These are phyloP conservation scores for Charadrius vociferus DNA, from an alignment of 2,113 vertebrate species.

Conservation along the genomic window DNA sequence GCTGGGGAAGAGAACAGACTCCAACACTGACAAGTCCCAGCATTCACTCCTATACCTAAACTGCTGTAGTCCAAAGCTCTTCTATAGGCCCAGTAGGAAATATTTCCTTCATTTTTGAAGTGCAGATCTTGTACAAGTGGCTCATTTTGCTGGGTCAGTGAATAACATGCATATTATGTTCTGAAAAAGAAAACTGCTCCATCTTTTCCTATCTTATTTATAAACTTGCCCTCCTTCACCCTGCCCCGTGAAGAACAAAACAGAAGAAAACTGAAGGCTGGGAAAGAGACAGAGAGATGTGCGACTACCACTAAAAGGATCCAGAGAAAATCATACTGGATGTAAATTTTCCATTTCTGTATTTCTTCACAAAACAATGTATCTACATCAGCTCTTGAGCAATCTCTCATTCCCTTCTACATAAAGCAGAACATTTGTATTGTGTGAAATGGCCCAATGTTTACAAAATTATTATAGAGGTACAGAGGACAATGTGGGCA, in stretches of 20 bases:
- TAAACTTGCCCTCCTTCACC: neutral
- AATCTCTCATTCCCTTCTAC: neutral
- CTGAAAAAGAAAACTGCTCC: neutral
- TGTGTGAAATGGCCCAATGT: neutral
- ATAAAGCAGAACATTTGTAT: neutral
- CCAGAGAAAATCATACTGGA: neutral
- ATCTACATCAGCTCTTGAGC: neutral
- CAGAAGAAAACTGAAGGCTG: neutral
- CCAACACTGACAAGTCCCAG: neutral
- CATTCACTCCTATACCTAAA: neutral
- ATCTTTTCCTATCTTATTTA: neutral
- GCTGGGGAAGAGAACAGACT: neutral
- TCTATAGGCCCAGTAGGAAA: neutral
- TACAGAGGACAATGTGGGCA: neutral
- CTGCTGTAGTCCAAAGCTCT: neutral
- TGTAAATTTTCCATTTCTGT: neutral
- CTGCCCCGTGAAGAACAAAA: neutral
- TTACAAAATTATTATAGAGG: neutral
- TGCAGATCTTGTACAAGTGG: neutral
- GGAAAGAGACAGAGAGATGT: neutral
- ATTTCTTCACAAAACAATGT: neutral
- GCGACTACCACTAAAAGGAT: neutral
- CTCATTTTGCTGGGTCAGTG: neutral
- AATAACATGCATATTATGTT: neutral
- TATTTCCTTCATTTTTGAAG: neutral